Percentiles rank a stretch among this genome's conserved stretches.
Conservation (phyloP, 1,140 invertebrate genomes). For the Lysiphlebus fabarum region DNA sequence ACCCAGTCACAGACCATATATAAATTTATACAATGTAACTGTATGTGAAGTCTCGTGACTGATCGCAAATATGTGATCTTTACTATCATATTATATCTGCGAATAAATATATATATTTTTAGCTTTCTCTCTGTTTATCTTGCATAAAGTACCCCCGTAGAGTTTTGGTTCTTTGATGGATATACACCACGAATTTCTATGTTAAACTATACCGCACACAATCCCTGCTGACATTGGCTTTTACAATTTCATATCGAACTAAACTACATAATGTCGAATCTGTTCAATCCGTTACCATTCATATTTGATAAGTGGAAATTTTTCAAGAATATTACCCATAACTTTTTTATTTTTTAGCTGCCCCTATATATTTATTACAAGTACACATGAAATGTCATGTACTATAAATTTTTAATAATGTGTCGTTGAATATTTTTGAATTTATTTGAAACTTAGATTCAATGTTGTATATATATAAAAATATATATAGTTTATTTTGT, state of each 20-base stretch:
- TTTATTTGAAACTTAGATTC: no score
- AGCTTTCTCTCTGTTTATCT: neutral
- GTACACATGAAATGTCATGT: no score
- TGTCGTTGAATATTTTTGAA: no score
- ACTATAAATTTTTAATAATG: no score
- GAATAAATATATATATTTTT: no score
- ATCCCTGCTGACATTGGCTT: neutral
- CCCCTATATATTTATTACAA: no score
- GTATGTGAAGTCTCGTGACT: slow-evolving; percentile 22
- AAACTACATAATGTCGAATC: slow-evolving; percentile 1
- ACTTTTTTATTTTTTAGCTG: no score
- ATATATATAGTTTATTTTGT: no score
- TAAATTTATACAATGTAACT: neutral
- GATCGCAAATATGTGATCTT: slow-evolving; percentile 34
- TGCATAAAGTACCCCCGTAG: slow-evolving; percentile 14
- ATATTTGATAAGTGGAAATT: slow-evolving; percentile 17
- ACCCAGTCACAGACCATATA: no score
- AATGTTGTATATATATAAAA: no score
- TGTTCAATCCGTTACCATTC: slow-evolving; percentile 11
- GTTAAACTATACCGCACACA: neutral
- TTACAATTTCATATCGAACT: slow-evolving; percentile 3
- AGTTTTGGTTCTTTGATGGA: slow-evolving; percentile 10
- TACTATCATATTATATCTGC: slow-evolving; percentile 12
- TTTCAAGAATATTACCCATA: neutral
- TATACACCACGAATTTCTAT: neutral